phyloP scores from a whole-genome alignment of 2,113 vertebrate species.

The Pluvianellus socialis region DNA sequence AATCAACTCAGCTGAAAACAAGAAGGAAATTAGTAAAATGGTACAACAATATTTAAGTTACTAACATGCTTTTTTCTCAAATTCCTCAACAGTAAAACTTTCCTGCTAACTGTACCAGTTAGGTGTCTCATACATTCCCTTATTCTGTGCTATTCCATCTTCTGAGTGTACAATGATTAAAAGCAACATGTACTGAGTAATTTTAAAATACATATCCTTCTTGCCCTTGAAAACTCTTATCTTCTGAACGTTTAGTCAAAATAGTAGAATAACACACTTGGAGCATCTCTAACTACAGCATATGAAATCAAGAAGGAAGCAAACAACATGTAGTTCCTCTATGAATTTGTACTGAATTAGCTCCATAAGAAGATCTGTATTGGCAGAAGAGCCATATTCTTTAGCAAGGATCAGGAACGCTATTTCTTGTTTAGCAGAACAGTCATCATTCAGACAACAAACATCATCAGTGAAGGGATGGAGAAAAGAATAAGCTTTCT shows the following conservation, averaged over 20 bases:
- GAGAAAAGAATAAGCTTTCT: neutral
- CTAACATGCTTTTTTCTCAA: neutral
- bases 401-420: neutral
- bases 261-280: neutral
- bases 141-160: neutral
- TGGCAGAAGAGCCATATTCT: neutral
- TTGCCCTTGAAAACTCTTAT: neutral
- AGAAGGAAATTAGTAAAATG: neutral
- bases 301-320: neutral
- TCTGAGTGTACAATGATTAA: neutral
- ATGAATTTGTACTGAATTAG: neutral
- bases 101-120: neutral
- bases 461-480: neutral
- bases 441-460: neutral
- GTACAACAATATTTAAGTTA: neutral
- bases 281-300: neutral
- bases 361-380: neutral
- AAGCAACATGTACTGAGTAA: neutral
- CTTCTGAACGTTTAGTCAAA: neutral
- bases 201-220: neutral
- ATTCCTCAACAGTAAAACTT: neutral
- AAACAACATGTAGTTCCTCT: neutral
- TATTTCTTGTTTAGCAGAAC: neutral
- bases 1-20: neutral
- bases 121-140: neutral